Evolutionary conservation across 2,888 invertebrate genomes (phyloP).

Genomic region (Andricus quercusramuli): DNA sequence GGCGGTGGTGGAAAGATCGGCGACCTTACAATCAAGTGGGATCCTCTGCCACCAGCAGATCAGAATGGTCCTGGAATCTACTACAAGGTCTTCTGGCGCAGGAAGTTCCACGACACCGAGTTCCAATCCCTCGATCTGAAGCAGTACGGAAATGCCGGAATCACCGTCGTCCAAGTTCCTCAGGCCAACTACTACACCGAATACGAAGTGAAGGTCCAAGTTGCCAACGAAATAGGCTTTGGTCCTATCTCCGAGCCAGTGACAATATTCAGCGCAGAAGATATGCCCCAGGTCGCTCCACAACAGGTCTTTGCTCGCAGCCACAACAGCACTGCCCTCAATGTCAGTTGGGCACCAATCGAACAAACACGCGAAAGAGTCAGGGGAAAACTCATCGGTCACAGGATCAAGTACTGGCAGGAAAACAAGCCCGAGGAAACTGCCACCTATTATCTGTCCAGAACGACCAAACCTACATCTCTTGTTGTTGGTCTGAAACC

Average conservation of each 20-base stretch:
- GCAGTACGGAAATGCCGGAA: slow-evolving; percentile 87
- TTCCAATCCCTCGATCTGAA: slow-evolving; percentile 87
- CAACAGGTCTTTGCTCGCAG: slow-evolving; percentile 88
- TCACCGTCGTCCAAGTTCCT: slow-evolving; percentile 88
- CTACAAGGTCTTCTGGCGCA: slow-evolving; percentile 94
- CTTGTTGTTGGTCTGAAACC: slow-evolving; percentile 95
- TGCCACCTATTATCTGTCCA: slow-evolving; percentile 90
- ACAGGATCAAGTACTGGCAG: slow-evolving; percentile 96
- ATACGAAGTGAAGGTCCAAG: slow-evolving; percentile 92
- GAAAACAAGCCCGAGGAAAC: slow-evolving; percentile 87
- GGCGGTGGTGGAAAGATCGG: slow-evolving; percentile 98
- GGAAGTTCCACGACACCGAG: slow-evolving; percentile 86
- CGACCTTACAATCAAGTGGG: slow-evolving; percentile 95
- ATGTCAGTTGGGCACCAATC: slow-evolving; percentile 94
- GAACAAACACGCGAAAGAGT: slow-evolving; percentile 90
- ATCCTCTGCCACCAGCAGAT: slow-evolving; percentile 86
- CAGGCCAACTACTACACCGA: slow-evolving; percentile 88
- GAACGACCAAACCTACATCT: slow-evolving; percentile 91
- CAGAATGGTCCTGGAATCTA: slow-evolving; percentile 94
- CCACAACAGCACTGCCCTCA: slow-evolving; percentile 95
- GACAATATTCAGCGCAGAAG: slow-evolving; percentile 92
- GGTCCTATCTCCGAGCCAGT: slow-evolving; percentile 90
- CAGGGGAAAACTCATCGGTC: slow-evolving; percentile 94
- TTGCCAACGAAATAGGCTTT: slow-evolving; percentile 84
- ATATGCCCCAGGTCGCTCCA: slow-evolving; percentile 93